These are phyloP conservation scores for Drosophila tani DNA, from an alignment of 1,140 invertebrate species.

Conservation along the genomic window DNA sequence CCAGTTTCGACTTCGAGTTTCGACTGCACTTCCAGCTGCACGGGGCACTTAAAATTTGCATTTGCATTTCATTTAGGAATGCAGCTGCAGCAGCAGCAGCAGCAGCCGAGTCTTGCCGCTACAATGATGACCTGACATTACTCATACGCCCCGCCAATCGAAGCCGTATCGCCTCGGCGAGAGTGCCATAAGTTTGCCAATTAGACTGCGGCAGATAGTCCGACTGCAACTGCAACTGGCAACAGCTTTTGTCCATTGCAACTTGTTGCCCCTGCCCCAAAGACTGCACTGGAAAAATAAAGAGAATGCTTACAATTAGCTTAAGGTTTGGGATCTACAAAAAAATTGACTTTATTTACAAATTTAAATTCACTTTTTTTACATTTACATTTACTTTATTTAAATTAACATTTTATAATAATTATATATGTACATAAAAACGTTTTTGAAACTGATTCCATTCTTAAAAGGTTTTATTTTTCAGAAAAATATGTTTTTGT, in stretches of 20 bases:
- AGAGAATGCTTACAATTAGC: too few species aligned
- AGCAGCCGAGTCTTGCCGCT: slow-evolving; percentile 19
- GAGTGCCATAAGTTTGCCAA: slow-evolving; percentile 75
- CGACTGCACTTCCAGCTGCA: slow-evolving; percentile 47
- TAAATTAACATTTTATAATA: too few species aligned
- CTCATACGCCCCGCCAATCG: slow-evolving; percentile 63
- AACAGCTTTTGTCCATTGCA: slow-evolving; percentile 42
- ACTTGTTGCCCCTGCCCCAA: slow-evolving; percentile 17
- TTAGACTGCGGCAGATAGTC: slow-evolving; percentile 53
- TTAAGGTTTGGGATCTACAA: too few species aligned
- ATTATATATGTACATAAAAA: too few species aligned
- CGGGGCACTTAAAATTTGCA: slow-evolving; percentile 60
- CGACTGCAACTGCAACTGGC: slow-evolving; percentile 44
- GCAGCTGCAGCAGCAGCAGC: slow-evolving; percentile 40
- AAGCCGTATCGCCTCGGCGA: slow-evolving; percentile 52
- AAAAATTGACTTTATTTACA: too few species aligned
- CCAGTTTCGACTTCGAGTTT: slow-evolving; percentile 39
- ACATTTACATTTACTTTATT: too few species aligned
- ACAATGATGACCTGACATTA: slow-evolving; percentile 49
- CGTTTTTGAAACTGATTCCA: background rate
- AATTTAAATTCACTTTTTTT: background rate
- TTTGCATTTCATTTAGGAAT: slow-evolving; percentile 68
- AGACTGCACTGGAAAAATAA: slow-evolving; percentile 6
- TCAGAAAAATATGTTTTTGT: too few species aligned
- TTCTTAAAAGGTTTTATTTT: too few species aligned